Evolutionary conservation across 2,888 invertebrate genomes (phyloP), one percentile per base, ranked within the genome.

Genomic region (Amorpha juglandis): DNA sequence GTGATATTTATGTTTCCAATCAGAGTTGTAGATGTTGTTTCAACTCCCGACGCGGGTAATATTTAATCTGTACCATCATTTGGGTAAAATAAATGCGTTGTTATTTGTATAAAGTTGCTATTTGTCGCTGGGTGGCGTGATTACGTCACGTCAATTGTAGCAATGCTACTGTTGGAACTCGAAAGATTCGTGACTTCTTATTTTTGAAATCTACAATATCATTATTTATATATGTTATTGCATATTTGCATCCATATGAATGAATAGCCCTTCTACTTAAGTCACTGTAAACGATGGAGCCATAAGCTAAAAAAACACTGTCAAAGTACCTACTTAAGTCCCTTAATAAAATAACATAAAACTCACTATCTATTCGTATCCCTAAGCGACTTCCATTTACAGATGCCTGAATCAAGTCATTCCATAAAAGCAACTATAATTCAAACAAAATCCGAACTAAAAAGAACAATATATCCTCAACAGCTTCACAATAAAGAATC

Each of bases 81-180:
- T 79, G 73, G 80, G 76, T 78, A 78, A 83, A 84, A 87, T 84
- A 86, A 86, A 87, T 86, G 81, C 75, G 78, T 74, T 77, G 79
- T 82, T 80, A 87, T 89, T 89, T 88, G 84, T 89, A 89, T 89
- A 89, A 87, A 87, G 79, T 84, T 80, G 79, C 81, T 82, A 86
- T 88, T 88, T 84, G 85, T 87, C 83, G 80, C 78, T 7, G 79
- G 78, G 75, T 78, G 74, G 78, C 73, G 81, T 78, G 80, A 84
- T 87, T 85, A 84, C 82, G 75, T 73, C 63, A 64, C 47, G 73
- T 69, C 74, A 73, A 71, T 74, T 78, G 70, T 70, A 70, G 64
- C 62, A 38, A 11, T 48, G 14, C 33, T 77, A 82, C 78, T 69
- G 66, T 11, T 48, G 63, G 16, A 71, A 69, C 77, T 76, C 81